Conservation (phyloP, 2,113 vertebrate genomes). For the Nyctereutes procyonoides region DNA sequence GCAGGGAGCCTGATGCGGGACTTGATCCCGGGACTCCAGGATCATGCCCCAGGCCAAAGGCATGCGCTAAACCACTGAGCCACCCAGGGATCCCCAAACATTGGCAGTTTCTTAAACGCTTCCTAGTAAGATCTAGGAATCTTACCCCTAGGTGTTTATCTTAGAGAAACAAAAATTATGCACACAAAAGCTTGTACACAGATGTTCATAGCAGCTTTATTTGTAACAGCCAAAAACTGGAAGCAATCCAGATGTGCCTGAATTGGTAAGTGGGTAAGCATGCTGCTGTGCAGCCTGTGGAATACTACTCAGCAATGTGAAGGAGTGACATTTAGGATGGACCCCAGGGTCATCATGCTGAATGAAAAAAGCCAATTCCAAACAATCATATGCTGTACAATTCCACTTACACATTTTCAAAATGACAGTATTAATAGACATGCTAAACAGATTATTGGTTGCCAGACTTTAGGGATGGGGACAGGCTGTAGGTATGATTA, state of each 20-base stretch:
- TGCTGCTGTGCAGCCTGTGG: not conserved
- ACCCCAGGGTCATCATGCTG: not conserved
- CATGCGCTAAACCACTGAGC: too few species aligned
- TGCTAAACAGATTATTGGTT: not conserved
- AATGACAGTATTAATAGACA: not conserved
- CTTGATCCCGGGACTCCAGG: too few species aligned
- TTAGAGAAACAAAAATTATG: not conserved
- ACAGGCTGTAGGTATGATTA: not conserved
- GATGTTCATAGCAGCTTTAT: not conserved
- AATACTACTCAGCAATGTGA: not conserved
- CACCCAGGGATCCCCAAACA: not conserved
- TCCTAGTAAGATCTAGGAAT: not conserved
- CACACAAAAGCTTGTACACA: not conserved
- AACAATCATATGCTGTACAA: not conserved
- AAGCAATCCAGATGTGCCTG: not conserved
- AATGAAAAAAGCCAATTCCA: not conserved
- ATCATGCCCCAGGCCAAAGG: too few species aligned
- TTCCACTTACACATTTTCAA: not conserved
- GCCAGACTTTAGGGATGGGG: not conserved
- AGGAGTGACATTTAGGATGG: not conserved
- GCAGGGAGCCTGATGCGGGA: too few species aligned
- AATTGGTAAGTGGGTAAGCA: not conserved
- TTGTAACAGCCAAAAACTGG: not conserved
- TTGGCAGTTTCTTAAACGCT: not conserved
- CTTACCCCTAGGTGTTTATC: not conserved